These are phyloP conservation scores for Eretmocerus hayati DNA, from an alignment of 2,888 invertebrate genomes.

Conservation along the genomic window DNA sequence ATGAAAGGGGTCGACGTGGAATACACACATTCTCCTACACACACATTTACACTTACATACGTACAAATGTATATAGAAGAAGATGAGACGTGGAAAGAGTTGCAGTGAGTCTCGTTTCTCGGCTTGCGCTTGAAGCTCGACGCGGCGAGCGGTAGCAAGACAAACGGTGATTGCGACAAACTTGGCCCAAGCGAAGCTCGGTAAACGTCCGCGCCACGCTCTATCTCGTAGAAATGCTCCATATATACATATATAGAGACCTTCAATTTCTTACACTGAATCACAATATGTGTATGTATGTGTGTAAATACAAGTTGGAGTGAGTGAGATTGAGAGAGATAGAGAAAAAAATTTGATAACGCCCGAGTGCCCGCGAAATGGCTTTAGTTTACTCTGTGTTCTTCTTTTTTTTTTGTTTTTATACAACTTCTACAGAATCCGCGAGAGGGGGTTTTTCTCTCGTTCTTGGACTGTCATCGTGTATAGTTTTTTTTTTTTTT, in stretches of 20 bases:
- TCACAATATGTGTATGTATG: no score
- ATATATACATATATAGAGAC: background rate
- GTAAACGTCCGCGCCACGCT: slow-evolving; percentile 11
- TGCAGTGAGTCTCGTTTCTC: slow-evolving; percentile 6
- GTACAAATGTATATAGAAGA: background rate
- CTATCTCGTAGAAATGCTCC: background rate
- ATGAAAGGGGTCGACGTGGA: background rate
- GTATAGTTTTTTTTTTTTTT: no score
- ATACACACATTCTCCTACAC: background rate
- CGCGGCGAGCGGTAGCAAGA: slow-evolving; percentile 27
- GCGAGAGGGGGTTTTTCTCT: no score
- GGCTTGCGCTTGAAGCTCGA: no score
- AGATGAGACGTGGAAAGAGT: slow-evolving; percentile 15
- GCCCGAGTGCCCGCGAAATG: slow-evolving; percentile 9
- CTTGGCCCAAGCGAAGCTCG: slow-evolving; percentile 15
- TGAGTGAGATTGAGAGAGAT: no score
- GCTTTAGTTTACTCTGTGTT: slow-evolving; percentile 3
- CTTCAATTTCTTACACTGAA: no score
- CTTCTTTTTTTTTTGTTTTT: slow-evolving; percentile 3
- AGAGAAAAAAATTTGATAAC: slow-evolving; percentile 19
- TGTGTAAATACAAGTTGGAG: no score
- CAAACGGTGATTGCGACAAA: slow-evolving; percentile 32
- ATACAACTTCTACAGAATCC: no score
- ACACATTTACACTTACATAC: background rate
- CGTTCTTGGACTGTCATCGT: no score